A percentile compares a stretch with the other conserved stretches of the same genome.
Evolutionary conservation across 2,797 vertebrate genomes (phyloP).

Genomic region (Schizothorax lantsangensis): DNA sequence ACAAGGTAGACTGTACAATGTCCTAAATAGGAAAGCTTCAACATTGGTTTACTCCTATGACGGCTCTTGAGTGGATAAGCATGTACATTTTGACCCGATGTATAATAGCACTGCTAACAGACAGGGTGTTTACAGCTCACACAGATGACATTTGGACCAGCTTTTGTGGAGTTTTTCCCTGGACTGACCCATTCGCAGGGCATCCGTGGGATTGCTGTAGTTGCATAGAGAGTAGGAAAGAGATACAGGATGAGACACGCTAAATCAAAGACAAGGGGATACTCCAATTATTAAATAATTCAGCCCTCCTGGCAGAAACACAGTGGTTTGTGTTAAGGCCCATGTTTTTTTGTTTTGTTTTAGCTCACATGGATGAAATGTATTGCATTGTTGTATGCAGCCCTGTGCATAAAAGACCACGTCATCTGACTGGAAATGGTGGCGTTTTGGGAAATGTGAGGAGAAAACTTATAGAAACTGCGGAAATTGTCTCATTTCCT

Average conservation of each 20-base stretch:
- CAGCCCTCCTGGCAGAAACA: slow-evolving; percentile 37
- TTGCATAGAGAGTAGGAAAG: slow-evolving; percentile 42
- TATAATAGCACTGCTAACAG: not conserved
- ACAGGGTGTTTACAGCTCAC: not conserved
- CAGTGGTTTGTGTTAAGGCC: slow-evolving; percentile 38
- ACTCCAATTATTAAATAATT: not conserved
- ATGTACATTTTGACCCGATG: slow-evolving; percentile 66
- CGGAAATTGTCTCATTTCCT: not conserved
- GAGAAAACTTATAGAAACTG: not conserved
- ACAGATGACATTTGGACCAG: slow-evolving; percentile 5
- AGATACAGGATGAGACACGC: slow-evolving; percentile 11
- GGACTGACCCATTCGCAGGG: not conserved
- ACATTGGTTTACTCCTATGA: slow-evolving; percentile 56
- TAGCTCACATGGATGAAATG: slow-evolving; percentile 25
- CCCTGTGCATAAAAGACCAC: slow-evolving; percentile 26
- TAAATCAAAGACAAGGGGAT: not conserved
- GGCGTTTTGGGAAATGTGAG: not conserved
- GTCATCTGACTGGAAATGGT: not conserved
- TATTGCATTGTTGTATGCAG: slow-evolving; percentile 41
- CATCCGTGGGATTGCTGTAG: slow-evolving; percentile 19
- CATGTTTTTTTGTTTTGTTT: not conserved
- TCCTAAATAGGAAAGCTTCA: slow-evolving; percentile 74
- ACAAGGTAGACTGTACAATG: slow-evolving; percentile 80
- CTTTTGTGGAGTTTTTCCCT: slow-evolving; percentile 21
- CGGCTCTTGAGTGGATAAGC: slow-evolving; percentile 64